Base-by-base conservation (phyloP, 2,113 vertebrate species). In the Cyphomyrus plagiostoma region DNA sequence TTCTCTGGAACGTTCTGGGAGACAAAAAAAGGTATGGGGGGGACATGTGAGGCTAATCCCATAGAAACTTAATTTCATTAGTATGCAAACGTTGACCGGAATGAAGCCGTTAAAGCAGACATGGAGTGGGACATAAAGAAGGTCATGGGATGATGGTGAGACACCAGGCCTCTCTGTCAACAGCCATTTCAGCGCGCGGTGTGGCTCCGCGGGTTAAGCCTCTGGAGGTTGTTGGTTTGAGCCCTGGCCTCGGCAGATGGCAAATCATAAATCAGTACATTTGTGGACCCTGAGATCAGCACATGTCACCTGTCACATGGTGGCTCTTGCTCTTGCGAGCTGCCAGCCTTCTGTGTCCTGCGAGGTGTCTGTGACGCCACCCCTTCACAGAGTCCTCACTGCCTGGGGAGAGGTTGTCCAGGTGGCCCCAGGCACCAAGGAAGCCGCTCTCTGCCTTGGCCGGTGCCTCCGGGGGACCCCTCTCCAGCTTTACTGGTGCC, bases 291-390 rank as follows among this genome's bases (percentile, higher is more conserved):
- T 13, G 50, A 56, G 9, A 23, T 26, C 49, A 26, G 9, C 23
- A 35, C 48, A 58, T 1, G 92, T 94, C 89, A 95, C 95, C 94
- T 95, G 94, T 94, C 39, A 90, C 92, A 42, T 92, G 94, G 45
- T 95, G 94, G 23, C 95, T 95, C 91, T 96, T 97, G 86, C 97
- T 96, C 86, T 92, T 95, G 2, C 94, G 95, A 0, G 96, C 94
- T 74, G 95, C 97, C 4, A 96, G 96, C 80, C 95, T 97, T 91
- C 95, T 94, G 92, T 94, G 92, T 30, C 95, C 95, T 74, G 92
- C 89, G 17, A 92, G 92, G 30, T 94, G 95, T 15, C 92, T 92
- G 1, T 91, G 94, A 0, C 91, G 46, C 93, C 94, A 96, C 0
- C 94, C 95, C 89, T 96, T 97, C 89, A 91, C 93, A 0, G 91